phyloP scores from a whole-genome alignment of 2,888 invertebrate species.

The Hypomecis atomaria region DNA sequence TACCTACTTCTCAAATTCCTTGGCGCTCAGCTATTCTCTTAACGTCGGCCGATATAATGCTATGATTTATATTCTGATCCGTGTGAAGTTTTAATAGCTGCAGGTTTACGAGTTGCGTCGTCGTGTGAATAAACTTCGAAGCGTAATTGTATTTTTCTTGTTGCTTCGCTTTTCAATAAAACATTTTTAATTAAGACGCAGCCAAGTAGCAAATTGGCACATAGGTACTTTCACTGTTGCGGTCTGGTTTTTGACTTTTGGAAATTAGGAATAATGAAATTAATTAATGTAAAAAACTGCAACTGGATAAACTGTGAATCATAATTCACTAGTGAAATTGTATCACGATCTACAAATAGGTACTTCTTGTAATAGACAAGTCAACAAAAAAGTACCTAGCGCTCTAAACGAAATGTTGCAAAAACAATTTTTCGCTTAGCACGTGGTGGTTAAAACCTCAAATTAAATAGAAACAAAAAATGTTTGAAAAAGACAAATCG shows the following conservation, averaged over 20 bases:
- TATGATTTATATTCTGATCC: conserved; percentile 42
- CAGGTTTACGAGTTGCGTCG: conserved; percentile 25
- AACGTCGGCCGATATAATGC: conserved; percentile 35
- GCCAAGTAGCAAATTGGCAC: conserved; percentile 22
- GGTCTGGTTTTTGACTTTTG: conserved; percentile 9
- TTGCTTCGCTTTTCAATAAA: conserved; percentile 29
- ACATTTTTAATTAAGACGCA: conserved; percentile 26
- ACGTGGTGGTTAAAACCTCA: no score
- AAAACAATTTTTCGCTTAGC: no score
- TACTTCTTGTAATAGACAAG: not conserved
- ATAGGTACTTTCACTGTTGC: conserved; percentile 22
- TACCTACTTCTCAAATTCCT: no score
- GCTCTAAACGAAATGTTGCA: no score
- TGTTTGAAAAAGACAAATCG: no score
- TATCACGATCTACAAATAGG: not conserved
- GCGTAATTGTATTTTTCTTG: conserved; percentile 27
- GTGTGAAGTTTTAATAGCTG: conserved; percentile 43
- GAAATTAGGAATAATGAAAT: conserved; percentile 18
- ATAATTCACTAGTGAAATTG: conserved; percentile 1
- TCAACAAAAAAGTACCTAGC: not conserved
- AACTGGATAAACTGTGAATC: not conserved
- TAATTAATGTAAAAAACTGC: not conserved
- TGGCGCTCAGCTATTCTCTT: no score
- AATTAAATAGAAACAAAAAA: no score
- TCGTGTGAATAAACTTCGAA: conserved; percentile 37